Evolutionary conservation across 2,888 invertebrate genomes (phyloP), one percentile per base, ranked within the genome.

Genomic region (Hirtodrosophila cameraria): DNA sequence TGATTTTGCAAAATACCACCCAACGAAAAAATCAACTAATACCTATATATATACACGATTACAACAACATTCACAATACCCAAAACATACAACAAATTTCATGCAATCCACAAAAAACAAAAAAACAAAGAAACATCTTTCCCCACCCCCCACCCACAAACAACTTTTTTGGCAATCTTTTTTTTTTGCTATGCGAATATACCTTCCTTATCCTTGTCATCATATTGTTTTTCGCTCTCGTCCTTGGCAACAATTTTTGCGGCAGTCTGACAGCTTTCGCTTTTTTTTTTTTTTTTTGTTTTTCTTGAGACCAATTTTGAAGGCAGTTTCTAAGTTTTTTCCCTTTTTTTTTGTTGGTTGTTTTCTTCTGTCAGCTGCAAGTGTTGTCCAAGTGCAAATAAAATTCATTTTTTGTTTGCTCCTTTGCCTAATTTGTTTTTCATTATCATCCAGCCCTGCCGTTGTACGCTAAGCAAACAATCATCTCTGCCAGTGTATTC

Each of bases 381-480:
- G 61, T 83, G 83, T 77, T 83, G 82, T 75, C 76, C 66, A 62
- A 66, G 63, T 54, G 55, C 63, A 60, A 75, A 70, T 64, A 64
- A 75, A 64, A 58, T 49, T 48, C 60, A 63, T 67, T 55, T 66
- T 71, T 62, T 69, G 57, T 66, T 75, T 66, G 57, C 54, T 54
- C 35, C 48, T 54, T 69, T 67, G 70, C 73, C 75, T 82, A 78
- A 84, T 85, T 84, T 83, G 62, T 59, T 84, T 83, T 77, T 80
- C 77, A 83, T 82, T 77, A 81, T 67, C 67, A 59, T 30, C 60
- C n/a, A n/a, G 53, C 45, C 54, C 48, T 60, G 57, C 57, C 63
- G 18, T 43, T 27, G 50, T 18, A 45, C 55, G 49, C 48, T 28
- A 30, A 38, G 38, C 49, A 49, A 53, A 42, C 49, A 65, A 50